phyloP scores from a whole-genome alignment of 2,797 vertebrate species.

The Ficedula albicollis region DNA sequence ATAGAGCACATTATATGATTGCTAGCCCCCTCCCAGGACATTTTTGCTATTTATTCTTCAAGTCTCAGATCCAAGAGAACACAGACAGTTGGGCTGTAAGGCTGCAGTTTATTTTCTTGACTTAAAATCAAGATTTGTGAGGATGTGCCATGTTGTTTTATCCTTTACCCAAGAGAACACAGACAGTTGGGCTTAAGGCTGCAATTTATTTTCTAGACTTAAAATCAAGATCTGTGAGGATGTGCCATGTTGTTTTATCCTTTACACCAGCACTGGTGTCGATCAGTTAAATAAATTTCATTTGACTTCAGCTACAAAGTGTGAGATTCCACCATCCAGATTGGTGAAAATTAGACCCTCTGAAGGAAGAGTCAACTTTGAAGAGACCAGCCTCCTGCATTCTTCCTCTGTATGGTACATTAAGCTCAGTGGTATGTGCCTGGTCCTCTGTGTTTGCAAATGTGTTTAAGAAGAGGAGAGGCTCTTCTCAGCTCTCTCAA shows the following conservation, averaged over 20 bases:
- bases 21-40: neutral
- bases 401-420: neutral
- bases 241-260: neutral
- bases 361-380: neutral
- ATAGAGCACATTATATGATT: neutral
- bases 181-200: neutral
- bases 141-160: neutral
- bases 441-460: neutral
- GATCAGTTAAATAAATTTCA: neutral
- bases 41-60: neutral
- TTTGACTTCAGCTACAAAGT: neutral
- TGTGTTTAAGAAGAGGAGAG: neutral
- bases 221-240: neutral
- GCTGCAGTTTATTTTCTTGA: neutral
- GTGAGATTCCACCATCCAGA: neutral
- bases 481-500: neutral
- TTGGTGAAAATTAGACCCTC: neutral
- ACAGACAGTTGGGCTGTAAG: neutral
- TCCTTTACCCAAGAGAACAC: rapidly evolving
- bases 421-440: neutral
- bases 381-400: neutral
- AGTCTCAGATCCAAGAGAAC: neutral
- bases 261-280: neutral
- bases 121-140: neutral
- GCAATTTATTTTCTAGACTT: neutral